Conservation (phyloP, 2,113 vertebrate species). For the Pedetes capensis region DNA sequence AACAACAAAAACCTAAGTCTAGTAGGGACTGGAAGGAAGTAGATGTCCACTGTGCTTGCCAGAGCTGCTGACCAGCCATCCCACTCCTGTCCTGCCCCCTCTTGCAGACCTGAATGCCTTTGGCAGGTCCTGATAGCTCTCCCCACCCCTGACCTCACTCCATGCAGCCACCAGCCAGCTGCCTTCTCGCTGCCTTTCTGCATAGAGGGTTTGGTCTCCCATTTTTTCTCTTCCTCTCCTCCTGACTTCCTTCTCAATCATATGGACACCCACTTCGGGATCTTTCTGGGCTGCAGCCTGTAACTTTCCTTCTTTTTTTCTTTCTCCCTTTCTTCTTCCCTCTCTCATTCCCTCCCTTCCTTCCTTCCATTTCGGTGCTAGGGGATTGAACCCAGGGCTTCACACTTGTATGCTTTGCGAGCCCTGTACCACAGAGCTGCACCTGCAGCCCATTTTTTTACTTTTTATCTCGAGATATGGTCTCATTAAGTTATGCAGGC, state of each 20-base stretch:
- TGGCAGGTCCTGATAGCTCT: neutral
- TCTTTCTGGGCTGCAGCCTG: no score
- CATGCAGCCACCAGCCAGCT: neutral
- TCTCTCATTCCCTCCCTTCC: neutral
- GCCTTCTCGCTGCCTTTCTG: neutral
- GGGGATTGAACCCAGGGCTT: no score
- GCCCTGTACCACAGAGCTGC: no score
- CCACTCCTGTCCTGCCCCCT: neutral
- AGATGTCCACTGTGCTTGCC: neutral
- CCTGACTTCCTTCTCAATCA: no score
- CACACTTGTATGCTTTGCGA: no score
- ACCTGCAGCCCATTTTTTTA: no score
- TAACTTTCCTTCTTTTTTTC: neutral
- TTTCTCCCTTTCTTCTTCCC: neutral
- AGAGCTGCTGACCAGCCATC: neutral
- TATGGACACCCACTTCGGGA: neutral
- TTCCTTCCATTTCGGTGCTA: no score
- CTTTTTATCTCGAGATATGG: no score
- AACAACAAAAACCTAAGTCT: no score
- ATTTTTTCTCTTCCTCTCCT: no score
- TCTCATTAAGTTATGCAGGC: no score
- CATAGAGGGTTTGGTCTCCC: no score
- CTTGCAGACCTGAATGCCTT: neutral
- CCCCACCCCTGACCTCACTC: neutral
- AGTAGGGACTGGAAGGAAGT: neutral